phyloP scores from a whole-genome alignment of 2,888 invertebrate species.

The Junonia oenone region DNA sequence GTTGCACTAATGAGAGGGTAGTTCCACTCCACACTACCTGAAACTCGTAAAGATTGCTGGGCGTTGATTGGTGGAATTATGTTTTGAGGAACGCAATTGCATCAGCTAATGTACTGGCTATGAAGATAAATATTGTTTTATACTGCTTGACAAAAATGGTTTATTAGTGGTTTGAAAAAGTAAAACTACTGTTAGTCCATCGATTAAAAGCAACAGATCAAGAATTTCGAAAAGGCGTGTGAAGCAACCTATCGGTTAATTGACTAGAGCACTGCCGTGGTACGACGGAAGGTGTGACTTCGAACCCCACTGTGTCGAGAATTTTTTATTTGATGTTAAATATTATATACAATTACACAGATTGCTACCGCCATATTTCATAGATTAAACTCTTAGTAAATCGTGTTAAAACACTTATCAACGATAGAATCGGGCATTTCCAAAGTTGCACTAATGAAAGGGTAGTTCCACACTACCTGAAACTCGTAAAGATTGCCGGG shows the following conservation, averaged over 20 bases:
- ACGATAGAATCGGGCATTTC: not conserved
- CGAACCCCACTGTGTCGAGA: too few relatives aligned
- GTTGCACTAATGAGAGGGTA: not conserved
- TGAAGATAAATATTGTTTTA: conserved; percentile 39
- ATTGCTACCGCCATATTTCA: too few relatives aligned
- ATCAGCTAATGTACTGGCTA: conserved; percentile 62
- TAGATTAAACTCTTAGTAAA: not conserved
- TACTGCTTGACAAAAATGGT: too few relatives aligned
- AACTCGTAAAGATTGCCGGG: conserved; percentile 38
- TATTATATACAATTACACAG: too few relatives aligned
- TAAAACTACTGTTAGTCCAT: too few relatives aligned
- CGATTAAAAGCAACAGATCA: too few relatives aligned
- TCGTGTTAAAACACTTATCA: not conserved
- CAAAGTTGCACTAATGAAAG: not conserved
- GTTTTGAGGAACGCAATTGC: conserved; percentile 66
- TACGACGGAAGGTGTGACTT: too few relatives aligned
- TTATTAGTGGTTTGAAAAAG: too few relatives aligned
- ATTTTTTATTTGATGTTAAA: too few relatives aligned
- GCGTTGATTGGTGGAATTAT: conserved; percentile 65
- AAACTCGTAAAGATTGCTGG: conserved; percentile 37
- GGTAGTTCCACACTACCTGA: conserved; percentile 2
- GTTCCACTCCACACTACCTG: conserved; percentile 2
- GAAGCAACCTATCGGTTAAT: too few relatives aligned
- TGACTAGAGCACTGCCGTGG: too few relatives aligned
- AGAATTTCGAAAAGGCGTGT: too few relatives aligned